Percentiles rank a stretch among this genome's conserved stretches.
Conservation (phyloP, 1,140 invertebrate species). For the Drosophila bifasciata region DNA sequence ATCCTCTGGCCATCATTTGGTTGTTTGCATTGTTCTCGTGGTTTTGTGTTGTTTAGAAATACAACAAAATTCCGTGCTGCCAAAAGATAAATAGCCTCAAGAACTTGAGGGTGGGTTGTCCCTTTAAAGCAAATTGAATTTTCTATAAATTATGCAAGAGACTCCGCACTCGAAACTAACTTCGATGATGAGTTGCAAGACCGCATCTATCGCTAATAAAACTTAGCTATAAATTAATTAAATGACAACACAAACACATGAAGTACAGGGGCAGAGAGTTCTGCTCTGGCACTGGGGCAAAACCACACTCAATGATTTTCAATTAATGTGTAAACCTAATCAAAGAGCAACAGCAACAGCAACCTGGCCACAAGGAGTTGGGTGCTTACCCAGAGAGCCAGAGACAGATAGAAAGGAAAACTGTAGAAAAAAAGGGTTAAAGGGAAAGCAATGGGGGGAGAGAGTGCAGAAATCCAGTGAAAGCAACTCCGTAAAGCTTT, state of each 20-base stretch:
- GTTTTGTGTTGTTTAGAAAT: conserved; percentile 38
- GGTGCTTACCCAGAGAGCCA: conserved; percentile 22
- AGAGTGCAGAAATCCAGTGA: conserved; percentile 1
- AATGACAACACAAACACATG: conserved; percentile 39
- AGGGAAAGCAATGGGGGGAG: conserved; percentile 21
- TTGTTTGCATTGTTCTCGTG: conserved; percentile 48
- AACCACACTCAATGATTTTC: conserved; percentile 62
- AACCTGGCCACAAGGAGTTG: conserved; percentile 43
- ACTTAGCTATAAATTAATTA: conserved; percentile 57
- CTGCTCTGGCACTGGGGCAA: background rate
- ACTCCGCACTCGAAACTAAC: background rate
- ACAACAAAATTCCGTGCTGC: background rate
- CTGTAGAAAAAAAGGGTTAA: conserved; percentile 6
- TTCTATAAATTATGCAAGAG: conserved; percentile 4
- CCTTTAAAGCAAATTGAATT: background rate
- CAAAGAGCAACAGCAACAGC: conserved; percentile 29
- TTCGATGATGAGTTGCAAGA: conserved; percentile 16
- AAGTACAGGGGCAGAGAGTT: background rate
- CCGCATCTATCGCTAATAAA: conserved; percentile 36
- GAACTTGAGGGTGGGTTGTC: no score
- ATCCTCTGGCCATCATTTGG: conserved; percentile 37
- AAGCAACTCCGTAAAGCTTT: conserved; percentile 57
- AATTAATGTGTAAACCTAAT: conserved; percentile 67
- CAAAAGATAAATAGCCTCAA: background rate
- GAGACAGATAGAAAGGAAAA: conserved; percentile 29